Evolutionary conservation across 2,888 invertebrate genomes (phyloP).

Genomic region (Eretmocerus hayati): DNA sequence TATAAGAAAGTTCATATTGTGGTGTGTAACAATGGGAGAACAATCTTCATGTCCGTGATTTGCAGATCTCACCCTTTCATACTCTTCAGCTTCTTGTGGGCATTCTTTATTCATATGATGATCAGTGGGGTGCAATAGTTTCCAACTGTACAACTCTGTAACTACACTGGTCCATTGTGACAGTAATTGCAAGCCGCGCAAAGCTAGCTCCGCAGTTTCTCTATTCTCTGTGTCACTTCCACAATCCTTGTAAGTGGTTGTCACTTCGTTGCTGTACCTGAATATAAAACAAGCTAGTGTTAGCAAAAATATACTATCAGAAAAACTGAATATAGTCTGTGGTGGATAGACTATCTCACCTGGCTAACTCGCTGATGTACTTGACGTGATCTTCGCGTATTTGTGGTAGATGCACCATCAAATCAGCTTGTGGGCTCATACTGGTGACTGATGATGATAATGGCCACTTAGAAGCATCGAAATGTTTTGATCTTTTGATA

Average conservation of each 20-base stretch:
- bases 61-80: constrained; percentile 73
- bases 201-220: constrained; percentile 82
- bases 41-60: too few species aligned
- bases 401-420: constrained; percentile 89
- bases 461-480: constrained; percentile 84
- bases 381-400: constrained; percentile 95
- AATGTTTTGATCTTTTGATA: constrained; percentile 88
- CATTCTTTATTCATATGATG: constrained; percentile 92
- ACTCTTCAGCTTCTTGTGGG: constrained; percentile 94
- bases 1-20: background rate
- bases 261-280: constrained; percentile 57
- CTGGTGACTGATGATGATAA: constrained; percentile 73
- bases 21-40: too few species aligned
- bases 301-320: constrained; percentile 4
- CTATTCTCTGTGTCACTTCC: constrained; percentile 88
- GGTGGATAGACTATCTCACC: constrained; percentile 38
- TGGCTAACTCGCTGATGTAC: constrained; percentile 90
- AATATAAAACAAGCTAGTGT: background rate
- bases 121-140: constrained; percentile 94
- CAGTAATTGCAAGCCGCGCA: constrained; percentile 85
- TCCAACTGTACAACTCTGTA: constrained; percentile 96
- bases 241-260: constrained; percentile 88
- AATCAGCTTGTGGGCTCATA: constrained; percentile 84
- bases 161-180: constrained; percentile 97
- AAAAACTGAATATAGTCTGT: constrained; percentile 5